phyloP scores from a whole-genome alignment of 2,888 invertebrate species.

The Gisinianus flammeolus region DNA sequence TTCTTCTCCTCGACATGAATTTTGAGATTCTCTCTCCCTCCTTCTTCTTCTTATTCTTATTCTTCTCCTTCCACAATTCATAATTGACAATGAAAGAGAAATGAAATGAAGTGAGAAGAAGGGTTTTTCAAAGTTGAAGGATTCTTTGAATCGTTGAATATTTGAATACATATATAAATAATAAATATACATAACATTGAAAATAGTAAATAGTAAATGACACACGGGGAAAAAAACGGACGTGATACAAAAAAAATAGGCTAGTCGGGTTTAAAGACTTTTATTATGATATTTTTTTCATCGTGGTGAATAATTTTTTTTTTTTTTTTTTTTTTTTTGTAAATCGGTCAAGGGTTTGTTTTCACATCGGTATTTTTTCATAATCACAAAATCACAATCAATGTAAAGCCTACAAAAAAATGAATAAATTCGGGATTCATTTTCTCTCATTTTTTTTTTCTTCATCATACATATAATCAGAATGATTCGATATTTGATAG shows the following conservation, averaged over 20 bases:
- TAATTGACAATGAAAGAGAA: background rate
- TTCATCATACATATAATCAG: background rate
- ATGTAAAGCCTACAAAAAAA: constrained; percentile 38
- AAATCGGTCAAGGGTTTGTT: constrained; percentile 39
- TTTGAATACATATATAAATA: background rate
- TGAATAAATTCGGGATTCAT: background rate
- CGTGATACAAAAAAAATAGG: background rate
- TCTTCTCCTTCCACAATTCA: background rate
- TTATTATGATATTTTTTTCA: constrained; percentile 29
- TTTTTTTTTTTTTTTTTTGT: constrained; percentile 37
- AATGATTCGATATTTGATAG: too few species aligned
- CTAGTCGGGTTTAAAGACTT: constrained; percentile 24
- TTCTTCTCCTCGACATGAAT: background rate
- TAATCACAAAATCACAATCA: constrained; percentile 51
- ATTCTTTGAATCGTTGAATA: too few species aligned
- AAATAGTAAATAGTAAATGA: background rate
- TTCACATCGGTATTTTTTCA: constrained; percentile 53
- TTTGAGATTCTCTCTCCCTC: background rate
- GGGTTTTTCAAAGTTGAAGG: background rate
- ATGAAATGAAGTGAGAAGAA: background rate
- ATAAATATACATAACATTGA: background rate
- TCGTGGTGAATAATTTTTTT: constrained; percentile 30
- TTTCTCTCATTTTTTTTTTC: background rate
- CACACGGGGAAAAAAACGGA: background rate
- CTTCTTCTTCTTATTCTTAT: too few species aligned